These are phyloP conservation scores for Indicator indicator DNA, from an alignment of 2,113 vertebrate species.

Conservation along the genomic window DNA sequence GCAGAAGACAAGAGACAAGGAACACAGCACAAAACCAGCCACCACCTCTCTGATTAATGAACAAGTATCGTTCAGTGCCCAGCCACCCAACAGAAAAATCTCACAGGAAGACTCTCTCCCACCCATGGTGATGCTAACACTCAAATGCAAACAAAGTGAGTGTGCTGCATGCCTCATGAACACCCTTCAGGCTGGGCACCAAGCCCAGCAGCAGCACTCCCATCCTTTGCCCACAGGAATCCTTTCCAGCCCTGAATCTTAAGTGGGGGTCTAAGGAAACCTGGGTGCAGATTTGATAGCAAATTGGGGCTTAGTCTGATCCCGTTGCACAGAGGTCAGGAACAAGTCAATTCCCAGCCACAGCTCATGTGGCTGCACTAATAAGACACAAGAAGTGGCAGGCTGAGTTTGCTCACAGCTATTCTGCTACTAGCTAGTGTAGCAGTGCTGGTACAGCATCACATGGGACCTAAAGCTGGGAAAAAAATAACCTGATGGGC, in stretches of 20 bases:
- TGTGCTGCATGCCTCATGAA: neutral
- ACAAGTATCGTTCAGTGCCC: neutral
- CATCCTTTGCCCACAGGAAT: neutral
- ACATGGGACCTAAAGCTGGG: neutral
- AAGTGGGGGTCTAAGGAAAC: neutral
- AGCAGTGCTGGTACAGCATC: neutral
- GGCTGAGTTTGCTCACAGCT: neutral
- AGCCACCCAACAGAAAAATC: neutral
- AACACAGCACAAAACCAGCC: neutral
- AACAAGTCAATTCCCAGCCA: neutral
- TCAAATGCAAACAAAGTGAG: neutral
- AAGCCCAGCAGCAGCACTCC: neutral
- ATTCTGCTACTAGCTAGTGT: rapidly evolving
- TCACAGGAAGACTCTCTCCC: neutral
- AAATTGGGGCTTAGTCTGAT: neutral
- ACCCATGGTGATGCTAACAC: neutral
- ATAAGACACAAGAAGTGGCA: neutral
- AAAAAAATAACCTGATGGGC: neutral
- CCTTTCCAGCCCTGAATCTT: neutral
- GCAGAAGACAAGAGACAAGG: neutral
- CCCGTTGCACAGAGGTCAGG: neutral
- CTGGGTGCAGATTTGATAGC: neutral
- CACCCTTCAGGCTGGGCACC: neutral
- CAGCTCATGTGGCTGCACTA: neutral
- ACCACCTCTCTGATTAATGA: conserved; percentile 9